Percentiles rank a stretch among this genome's conserved stretches.
phyloP scores from a whole-genome alignment of 2,797 vertebrate species.

The Rhadinocentrus ornatus region DNA sequence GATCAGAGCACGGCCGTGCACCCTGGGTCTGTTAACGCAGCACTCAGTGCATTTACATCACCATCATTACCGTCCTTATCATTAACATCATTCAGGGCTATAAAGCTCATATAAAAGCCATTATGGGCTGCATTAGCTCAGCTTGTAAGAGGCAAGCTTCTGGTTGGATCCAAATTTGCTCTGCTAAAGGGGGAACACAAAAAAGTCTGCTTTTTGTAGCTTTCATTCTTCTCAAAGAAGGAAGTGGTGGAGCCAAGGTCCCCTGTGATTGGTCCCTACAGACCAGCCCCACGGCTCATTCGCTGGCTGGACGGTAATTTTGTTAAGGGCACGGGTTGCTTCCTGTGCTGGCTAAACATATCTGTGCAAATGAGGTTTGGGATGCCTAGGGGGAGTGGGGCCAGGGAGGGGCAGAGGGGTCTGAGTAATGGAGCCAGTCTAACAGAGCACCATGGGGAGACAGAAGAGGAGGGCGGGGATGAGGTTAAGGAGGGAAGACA shows the following conservation, averaged over 20 bases:
- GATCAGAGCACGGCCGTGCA: slow-evolving; percentile 73
- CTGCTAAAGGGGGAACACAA: slow-evolving; percentile 21
- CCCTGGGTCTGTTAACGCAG: slow-evolving; percentile 75
- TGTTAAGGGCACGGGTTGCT: slow-evolving; percentile 81
- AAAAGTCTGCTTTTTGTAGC: slow-evolving; percentile 35
- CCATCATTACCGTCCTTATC: slow-evolving; percentile 77
- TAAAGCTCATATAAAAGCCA: slow-evolving; percentile 64
- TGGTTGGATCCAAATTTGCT: slow-evolving; percentile 49
- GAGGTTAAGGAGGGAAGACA: slow-evolving; percentile 47
- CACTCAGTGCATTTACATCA: slow-evolving; percentile 80
- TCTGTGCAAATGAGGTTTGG: slow-evolving; percentile 83
- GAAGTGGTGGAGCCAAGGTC: slow-evolving; percentile 63
- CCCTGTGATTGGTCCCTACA: slow-evolving; percentile 78
- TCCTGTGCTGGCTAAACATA: slow-evolving; percentile 85
- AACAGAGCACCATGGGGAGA: slow-evolving; percentile 64
- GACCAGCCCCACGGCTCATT: slow-evolving; percentile 81
- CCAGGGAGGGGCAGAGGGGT: slow-evolving; percentile 29
- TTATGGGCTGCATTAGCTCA: slow-evolving; percentile 71
- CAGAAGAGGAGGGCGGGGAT: slow-evolving; percentile 15
- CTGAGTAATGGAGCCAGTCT: slow-evolving; percentile 67
- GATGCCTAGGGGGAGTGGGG: slow-evolving; percentile 72
- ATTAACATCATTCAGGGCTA: slow-evolving; percentile 67
- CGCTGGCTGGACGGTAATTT: slow-evolving; percentile 78
- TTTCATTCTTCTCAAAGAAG: slow-evolving; percentile 54
- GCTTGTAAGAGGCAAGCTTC: slow-evolving; percentile 61